These are phyloP conservation scores for Champsocephalus gunnari DNA, from an alignment of 2,797 vertebrate genomes.

Conservation along the genomic window DNA sequence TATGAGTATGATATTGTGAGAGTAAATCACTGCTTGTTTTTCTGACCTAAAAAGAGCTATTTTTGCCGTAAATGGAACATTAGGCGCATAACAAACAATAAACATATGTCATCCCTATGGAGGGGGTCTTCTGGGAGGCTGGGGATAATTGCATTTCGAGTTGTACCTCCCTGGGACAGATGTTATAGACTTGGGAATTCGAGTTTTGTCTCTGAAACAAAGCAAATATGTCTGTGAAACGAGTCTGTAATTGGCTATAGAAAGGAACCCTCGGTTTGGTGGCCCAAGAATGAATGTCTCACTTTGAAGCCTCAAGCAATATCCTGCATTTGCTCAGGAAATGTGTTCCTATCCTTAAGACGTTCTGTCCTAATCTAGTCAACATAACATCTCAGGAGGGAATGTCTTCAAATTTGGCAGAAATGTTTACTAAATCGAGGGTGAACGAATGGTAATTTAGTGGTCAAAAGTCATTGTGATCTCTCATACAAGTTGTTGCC, in stretches of 20 bases:
- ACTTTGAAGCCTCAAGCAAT: slow-evolving; percentile 45
- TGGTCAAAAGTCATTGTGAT: no score
- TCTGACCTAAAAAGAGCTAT: slow-evolving; percentile 59
- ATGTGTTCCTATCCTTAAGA: no score
- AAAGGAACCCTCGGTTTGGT: slow-evolving; percentile 47
- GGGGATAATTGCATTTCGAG: slow-evolving; percentile 75
- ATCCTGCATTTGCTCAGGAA: background rate
- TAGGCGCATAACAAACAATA: slow-evolving; percentile 67
- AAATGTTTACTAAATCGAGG: no score
- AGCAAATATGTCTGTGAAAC: slow-evolving; percentile 54
- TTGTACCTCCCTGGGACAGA: slow-evolving; percentile 68
- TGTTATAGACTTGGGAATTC: slow-evolving; percentile 72
- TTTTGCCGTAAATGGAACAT: slow-evolving; percentile 58
- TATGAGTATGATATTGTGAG: slow-evolving; percentile 26
- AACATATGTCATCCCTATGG: slow-evolving; percentile 81
- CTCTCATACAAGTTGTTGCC: no score
- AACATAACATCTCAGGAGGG: no score
- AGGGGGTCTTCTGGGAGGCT: slow-evolving; percentile 70
- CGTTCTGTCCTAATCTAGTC: no score
- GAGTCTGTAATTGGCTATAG: slow-evolving; percentile 60
- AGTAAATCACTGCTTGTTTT: slow-evolving; percentile 48
- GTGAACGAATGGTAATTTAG: no score
- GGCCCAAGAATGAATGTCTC: slow-evolving; percentile 13
- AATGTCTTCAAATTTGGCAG: no score
- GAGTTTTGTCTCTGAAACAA: slow-evolving; percentile 48